Base-by-base conservation (phyloP, 2,113 vertebrate genomes). In the Mus spicilegus region DNA sequence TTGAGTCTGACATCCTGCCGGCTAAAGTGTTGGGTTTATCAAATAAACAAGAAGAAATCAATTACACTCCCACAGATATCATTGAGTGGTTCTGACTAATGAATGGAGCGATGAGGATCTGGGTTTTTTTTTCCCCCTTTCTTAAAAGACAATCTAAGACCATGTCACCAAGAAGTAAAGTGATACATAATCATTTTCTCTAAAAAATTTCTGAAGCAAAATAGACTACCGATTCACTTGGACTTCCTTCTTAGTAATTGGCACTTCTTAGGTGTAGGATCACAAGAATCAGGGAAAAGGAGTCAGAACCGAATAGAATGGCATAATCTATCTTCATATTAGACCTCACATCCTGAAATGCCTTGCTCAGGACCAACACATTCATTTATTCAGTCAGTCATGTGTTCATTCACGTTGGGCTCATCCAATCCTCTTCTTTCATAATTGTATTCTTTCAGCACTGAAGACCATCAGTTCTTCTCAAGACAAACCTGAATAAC, bases 21-120 rank as follows among this genome's bases (percentile, higher is more conserved):
- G 86, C 92, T 93, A 75, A 97, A 96, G 96, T 96, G 96, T 97
- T 90, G 96, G 97, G 93, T 94, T 96, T 97, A 97, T 97, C 93
- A 95, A 97, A 97, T 96, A 95, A 96, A 95, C 67, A 97, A 95
- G 82, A 96, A 84, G 46, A 96, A 97, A 96, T 97, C 96, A 94
- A 94, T 98, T 96, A 80, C 2, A 1, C 96, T 91, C 97, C 92
- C 89, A 93, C 73, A 93, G 89, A 80, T 89, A 93, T 80, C 67
- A 28, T 36, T 81, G 86, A 96, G 77, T 95, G 86, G 4, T 63
- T 96, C 92, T 95, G 88, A 87, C 0, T 89, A 26, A 49, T 56
- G 46, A 67, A 69, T 10, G 20, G 28, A 77, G 46, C 10, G 87
- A 28, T 61, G 28, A 10, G 63, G 92, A 46, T 87, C 39, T 46